A percentile compares a stretch with the other conserved stretches of the same genome.
Conservation (phyloP, 2,113 vertebrate genomes). For the Morone saxatilis region DNA sequence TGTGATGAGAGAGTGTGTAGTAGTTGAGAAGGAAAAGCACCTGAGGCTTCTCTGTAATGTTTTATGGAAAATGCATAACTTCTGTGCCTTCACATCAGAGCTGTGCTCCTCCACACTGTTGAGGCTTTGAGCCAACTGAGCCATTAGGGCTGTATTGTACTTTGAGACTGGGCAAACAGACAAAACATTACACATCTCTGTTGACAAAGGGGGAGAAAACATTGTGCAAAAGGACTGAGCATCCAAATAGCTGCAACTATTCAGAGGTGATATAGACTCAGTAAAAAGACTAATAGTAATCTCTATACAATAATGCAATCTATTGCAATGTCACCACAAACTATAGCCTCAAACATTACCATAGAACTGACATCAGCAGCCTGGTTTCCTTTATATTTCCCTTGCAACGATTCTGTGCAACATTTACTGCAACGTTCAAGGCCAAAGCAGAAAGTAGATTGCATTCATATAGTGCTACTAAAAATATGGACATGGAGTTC, state of each 20-base stretch:
- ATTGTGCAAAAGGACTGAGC: slow-evolving; percentile 19
- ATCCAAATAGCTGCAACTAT: neutral
- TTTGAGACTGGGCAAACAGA: slow-evolving; percentile 38
- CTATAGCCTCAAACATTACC: neutral
- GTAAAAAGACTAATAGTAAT: neutral
- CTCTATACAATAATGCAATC: slow-evolving; percentile 5
- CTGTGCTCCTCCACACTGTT: slow-evolving; percentile 8
- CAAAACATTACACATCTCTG: slow-evolving; percentile 36
- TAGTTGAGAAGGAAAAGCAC: slow-evolving; percentile 21
- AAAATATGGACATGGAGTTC: neutral
- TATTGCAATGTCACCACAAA: slow-evolving; percentile 15
- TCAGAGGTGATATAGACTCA: neutral
- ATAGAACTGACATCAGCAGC: neutral
- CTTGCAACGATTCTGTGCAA: neutral
- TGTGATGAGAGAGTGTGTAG: slow-evolving; percentile 7
- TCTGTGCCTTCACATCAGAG: slow-evolving; percentile 27
- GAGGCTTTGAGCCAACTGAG: slow-evolving; percentile 35
- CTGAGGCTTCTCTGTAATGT: slow-evolving; percentile 34
- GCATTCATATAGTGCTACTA: neutral
- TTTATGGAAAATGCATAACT: slow-evolving; percentile 50
- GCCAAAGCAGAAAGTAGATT: neutral
- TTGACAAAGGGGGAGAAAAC: slow-evolving; percentile 36
- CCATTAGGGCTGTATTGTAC: slow-evolving; percentile 41
- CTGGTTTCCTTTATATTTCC: no score
- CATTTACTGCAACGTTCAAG: neutral